Evolutionary conservation across 2,888 invertebrate genomes (phyloP), one percentile per base, ranked within the genome.

Genomic region (Ennomos erosarius): DNA sequence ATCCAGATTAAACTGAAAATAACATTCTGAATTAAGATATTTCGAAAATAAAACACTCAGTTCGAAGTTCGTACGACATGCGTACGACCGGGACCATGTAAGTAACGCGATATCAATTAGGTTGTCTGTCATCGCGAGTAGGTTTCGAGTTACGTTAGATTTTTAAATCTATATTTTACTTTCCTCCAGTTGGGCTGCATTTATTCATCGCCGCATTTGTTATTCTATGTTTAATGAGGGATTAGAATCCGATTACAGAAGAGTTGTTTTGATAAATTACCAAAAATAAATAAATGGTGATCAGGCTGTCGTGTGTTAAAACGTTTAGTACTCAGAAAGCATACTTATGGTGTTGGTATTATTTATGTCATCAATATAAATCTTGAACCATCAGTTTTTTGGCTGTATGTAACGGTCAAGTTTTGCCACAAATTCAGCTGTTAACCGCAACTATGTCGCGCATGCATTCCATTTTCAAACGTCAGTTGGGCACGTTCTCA

Each of bases 71-170:
- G n/a, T n/a, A n/a, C n/a, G n/a, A n/a, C n/a, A n/a, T n/a, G n/a
- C n/a, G n/a, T n/a, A n/a, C n/a, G n/a, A n/a, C n/a, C n/a, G n/a
- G 68, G 70, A 64, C 26, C 26, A 6, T 6, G 72, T 70, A 68
- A 66, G 85, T 70, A 88, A 90, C 79, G 71, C 76, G 87, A 90
- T 88, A 89, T 87, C 87, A 88, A 88, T 90, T 88, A 89, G 84
- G 78, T 81, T 74, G 78, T 75, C 84, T 83, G 87, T 87, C 89
- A 78, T 73, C 84, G 64, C 66, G 61, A 54, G 26, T 46, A 70
- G 64, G 82, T 78, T 68, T 90, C 73, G 64, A 60, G 71, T 89
- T 85, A 71, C 86, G 68, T 73, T 71, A 70, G 75, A 79, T 76
- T 79, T 26, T 81, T 76, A 74, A 76, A 77, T 76, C 71, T 62